Evolutionary conservation across 2,797 vertebrate species (phyloP), one percentile per base, ranked within the genome.

Genomic region (Myotis planiceps): DNA sequence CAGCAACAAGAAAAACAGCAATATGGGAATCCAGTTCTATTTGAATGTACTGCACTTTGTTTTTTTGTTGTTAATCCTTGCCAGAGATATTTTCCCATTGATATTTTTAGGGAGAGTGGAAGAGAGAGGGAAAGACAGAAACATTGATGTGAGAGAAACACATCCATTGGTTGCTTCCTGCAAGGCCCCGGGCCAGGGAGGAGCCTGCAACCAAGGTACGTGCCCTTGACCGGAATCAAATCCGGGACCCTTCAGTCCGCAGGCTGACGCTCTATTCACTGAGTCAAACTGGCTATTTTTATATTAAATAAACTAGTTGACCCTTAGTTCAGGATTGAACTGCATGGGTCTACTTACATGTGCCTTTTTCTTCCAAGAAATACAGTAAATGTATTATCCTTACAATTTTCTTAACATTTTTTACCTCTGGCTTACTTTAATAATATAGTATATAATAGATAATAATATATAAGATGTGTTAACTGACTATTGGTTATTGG

Each of bases 291-390:
- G 4, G 53, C 53, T 55, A 68, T 80, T 93, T 96, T 92, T 81
- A 83, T 85, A 92, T 27, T 87, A 81, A 90, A 34, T n/a, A n/a
- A 92, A 84, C 47, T 95, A 81, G 58, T 13, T 81, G 55, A 65
- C 39, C 39, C 63, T 81, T 58, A 60, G 29, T 27, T 15, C 5
- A 8, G 79, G 18, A 42, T 65, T 81, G 58, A 47, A 65, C 29
- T 47, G 4, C 79, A 32, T 8, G 19, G 58, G 18, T 45, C 39
- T 42, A 63, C 19, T 81, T 63, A 47, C 3, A 47, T 65, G 39
- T 19, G 18, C 58, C 42, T 63, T 81, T 81, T 45, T 47, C 29
- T 27, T 45, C 14, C 39, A 45, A 65, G 23, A 63, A 63, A 81
- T 81, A 47, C 10, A 81, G 55, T 81, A 81, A 80, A 58, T 58